These are phyloP conservation scores for Brienomyrus longianalis DNA, from an alignment of 2,113 vertebrate genomes.

Conservation along the genomic window DNA sequence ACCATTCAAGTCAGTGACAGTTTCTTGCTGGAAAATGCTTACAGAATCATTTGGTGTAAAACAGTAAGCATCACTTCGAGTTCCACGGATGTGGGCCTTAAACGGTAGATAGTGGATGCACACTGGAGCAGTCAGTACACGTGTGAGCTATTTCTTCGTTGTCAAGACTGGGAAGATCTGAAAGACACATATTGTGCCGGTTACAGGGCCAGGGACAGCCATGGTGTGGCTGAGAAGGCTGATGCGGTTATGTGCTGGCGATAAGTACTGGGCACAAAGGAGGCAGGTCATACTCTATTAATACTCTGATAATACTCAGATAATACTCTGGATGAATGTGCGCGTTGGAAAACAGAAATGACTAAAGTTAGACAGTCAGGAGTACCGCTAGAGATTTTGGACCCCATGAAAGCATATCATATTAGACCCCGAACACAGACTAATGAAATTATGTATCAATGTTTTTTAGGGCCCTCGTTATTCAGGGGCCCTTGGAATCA, in stretches of 20 bases:
- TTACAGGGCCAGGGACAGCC: background rate
- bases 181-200: background rate
- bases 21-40: background rate
- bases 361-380: background rate
- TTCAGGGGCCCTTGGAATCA: too few species aligned
- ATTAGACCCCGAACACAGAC: background rate
- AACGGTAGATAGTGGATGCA: background rate
- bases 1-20: background rate
- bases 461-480: too few species aligned
- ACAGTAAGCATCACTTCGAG: conserved; percentile 4
- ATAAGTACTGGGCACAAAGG: background rate
- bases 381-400: too few species aligned
- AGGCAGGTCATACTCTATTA: background rate
- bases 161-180: background rate
- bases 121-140: conserved; percentile 4
- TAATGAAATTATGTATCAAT: too few species aligned
- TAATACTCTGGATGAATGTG: background rate
- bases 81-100: background rate
- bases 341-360: background rate
- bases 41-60: background rate
- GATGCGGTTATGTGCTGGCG: background rate
- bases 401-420: background rate
- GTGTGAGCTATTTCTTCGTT: background rate
- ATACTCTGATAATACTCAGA: background rate
- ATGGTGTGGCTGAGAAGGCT: background rate